These are phyloP conservation scores for Melanotus villosus DNA, from an alignment of 2,888 invertebrate species.

Conservation along the genomic window DNA sequence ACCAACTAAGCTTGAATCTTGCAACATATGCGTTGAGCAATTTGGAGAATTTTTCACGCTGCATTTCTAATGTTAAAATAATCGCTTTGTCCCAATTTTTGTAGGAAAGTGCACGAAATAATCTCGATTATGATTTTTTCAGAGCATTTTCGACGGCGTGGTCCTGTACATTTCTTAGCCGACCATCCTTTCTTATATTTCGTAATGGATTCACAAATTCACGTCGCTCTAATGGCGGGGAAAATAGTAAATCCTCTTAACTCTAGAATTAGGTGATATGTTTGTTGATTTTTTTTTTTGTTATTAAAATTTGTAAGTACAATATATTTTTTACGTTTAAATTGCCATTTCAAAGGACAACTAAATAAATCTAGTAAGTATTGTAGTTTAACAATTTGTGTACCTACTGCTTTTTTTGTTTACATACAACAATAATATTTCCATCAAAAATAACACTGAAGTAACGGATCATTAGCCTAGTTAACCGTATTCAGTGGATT, in stretches of 20 bases:
- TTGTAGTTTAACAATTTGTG: too few species aligned
- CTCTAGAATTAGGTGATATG: conserved; percentile 79
- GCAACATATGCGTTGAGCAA: conserved; percentile 28
- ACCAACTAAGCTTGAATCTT: conserved; percentile 39
- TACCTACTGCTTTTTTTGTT: too few species aligned
- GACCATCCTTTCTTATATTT: conserved; percentile 90
- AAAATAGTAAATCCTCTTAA: conserved; percentile 88
- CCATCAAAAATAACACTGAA: too few species aligned
- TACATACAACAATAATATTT: too few species aligned
- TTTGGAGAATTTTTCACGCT: conserved; percentile 21
- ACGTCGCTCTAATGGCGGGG: conserved; percentile 86
- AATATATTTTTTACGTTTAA: neutral
- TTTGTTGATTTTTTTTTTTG: neutral
- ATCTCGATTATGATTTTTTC: conserved; percentile 38
- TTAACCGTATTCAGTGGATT: too few species aligned
- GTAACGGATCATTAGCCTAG: too few species aligned
- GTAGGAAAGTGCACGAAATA: conserved; percentile 13
- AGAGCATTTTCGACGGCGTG: conserved; percentile 67
- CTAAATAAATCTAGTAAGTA: too few species aligned
- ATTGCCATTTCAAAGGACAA: too few species aligned
- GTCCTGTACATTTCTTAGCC: conserved; percentile 80
- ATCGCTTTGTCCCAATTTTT: conserved; percentile 26
- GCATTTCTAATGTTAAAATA: conserved; percentile 29
- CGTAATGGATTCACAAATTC: conserved; percentile 85
- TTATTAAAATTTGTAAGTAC: neutral